phyloP scores from a whole-genome alignment of 2,888 invertebrate species.

The Papilio gigon region DNA sequence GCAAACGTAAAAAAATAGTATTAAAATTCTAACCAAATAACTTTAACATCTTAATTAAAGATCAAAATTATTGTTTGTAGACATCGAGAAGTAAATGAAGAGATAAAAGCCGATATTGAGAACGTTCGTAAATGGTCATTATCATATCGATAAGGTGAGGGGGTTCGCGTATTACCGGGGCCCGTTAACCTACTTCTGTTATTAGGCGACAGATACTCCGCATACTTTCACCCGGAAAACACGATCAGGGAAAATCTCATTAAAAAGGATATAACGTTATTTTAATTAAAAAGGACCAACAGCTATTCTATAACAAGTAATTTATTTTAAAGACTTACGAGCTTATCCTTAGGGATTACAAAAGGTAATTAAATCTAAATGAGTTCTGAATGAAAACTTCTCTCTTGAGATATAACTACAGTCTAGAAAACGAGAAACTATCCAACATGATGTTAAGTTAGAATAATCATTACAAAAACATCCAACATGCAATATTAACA shows the following conservation, averaged over 20 bases:
- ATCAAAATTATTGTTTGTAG: background rate
- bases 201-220: constrained; percentile 11
- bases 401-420: too few species aligned
- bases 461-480: too few species aligned
- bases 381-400: too few species aligned
- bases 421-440: too few species aligned
- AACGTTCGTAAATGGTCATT: background rate
- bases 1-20: background rate
- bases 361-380: too few species aligned
- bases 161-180: background rate
- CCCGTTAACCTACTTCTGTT: constrained; percentile 9
- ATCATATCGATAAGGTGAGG: constrained; percentile 5
- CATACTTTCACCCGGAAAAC: background rate
- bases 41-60: background rate
- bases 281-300: background rate
- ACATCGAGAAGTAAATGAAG: constrained; percentile 6
- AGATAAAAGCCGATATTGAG: background rate
- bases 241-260: background rate
- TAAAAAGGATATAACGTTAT: background rate
- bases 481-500: background rate
- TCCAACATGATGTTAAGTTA: too few species aligned
- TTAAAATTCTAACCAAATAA: background rate
- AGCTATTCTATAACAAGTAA: background rate
- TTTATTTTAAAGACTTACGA: background rate
- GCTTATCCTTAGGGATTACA: background rate